Conservation (phyloP, 2,888 invertebrate species). For the Athetis lepigone region DNA sequence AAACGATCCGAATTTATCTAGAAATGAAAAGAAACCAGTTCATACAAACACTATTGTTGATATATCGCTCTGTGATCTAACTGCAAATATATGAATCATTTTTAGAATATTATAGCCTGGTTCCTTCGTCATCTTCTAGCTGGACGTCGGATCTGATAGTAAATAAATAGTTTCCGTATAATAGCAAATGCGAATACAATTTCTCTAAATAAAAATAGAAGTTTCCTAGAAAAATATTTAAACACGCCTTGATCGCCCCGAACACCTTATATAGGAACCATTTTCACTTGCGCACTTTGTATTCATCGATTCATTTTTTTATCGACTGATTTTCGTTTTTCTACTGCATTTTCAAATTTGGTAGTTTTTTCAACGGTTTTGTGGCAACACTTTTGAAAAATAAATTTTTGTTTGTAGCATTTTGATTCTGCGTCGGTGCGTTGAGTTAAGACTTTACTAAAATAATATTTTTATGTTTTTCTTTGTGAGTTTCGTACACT, state of each 20-base stretch:
- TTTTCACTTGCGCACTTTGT: constrained; percentile 73
- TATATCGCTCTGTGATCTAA: constrained; percentile 40
- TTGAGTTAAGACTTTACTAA: constrained; percentile 64
- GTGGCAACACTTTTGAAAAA: constrained; percentile 74
- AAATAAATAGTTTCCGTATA: constrained; percentile 76
- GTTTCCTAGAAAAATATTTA: constrained; percentile 72
- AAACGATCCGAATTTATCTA: constrained; percentile 46
- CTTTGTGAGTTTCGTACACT: constrained; percentile 72
- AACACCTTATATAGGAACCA: constrained; percentile 67
- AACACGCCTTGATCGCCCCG: constrained; percentile 79
- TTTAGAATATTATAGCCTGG: constrained; percentile 40
- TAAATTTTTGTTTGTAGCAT: constrained; percentile 69
- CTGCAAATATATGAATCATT: constrained; percentile 42
- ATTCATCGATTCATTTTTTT: constrained; percentile 64
- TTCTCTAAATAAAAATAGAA: constrained; percentile 70
- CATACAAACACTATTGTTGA: constrained; percentile 33
- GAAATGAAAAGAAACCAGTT: constrained; percentile 53
- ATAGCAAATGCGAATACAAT: constrained; percentile 71
- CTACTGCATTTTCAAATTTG: constrained; percentile 66
- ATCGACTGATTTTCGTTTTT: constrained; percentile 63
- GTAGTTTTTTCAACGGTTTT: constrained; percentile 66
- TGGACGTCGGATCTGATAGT: constrained; percentile 61
- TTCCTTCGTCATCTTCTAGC: constrained; percentile 48
- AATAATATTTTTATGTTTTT: constrained; percentile 67
- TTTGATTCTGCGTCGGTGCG: constrained; percentile 67